Evolutionary conservation across 2,888 invertebrate species (phyloP), one percentile per base, ranked within the genome.

Genomic region (Craniophora ligustri): DNA sequence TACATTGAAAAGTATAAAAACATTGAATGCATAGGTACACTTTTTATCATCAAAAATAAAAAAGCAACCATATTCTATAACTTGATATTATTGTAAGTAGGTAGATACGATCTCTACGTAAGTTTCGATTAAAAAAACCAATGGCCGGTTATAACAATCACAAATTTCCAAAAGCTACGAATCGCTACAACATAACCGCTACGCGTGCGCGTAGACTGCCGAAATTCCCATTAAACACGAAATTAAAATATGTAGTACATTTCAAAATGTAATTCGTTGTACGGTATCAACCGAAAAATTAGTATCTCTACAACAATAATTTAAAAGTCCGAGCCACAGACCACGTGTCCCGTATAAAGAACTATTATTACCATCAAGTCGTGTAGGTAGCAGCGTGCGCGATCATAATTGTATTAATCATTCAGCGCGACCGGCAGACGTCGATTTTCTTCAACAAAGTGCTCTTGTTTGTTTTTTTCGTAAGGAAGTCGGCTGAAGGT

Each of bases 401-500:
- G 88, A 80, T 88, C 91, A 88, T 91, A 92, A 93, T 92, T 92
- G 92, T 93, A 92, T 93, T 93, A 93, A 93, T 92, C 92, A 92
- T 91, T 90, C 88, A 87, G 84, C 89, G 91, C 89, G 90, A 87
- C 90, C 90, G 91, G 91, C 92, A 91, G 92, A 91, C 92, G 91
- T 92, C 91, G 93, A 93, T 92, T 92, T 92, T 91, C 92, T 92
- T 91, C 88, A 92, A 92, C 92, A 92, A 89, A 91, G 92, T 90
- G 91, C 88, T 92, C 92, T 92, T 93, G 91, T 93, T 93, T 92
- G 89, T 92, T 93, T 93, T 92, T 92, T 93, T 92, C 91, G 88
- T 92, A 91, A 92, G 93, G 93, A 93, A 92, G 92, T 92, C 91
- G 87, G 85, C 86, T 87, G 91, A 91, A 91, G 92, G 91, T 90